Percentiles rank a stretch among this genome's conserved stretches.
These are phyloP conservation scores for Mactromeris polynyma DNA, from an alignment of 2,888 invertebrate species.

Conservation along the genomic window DNA sequence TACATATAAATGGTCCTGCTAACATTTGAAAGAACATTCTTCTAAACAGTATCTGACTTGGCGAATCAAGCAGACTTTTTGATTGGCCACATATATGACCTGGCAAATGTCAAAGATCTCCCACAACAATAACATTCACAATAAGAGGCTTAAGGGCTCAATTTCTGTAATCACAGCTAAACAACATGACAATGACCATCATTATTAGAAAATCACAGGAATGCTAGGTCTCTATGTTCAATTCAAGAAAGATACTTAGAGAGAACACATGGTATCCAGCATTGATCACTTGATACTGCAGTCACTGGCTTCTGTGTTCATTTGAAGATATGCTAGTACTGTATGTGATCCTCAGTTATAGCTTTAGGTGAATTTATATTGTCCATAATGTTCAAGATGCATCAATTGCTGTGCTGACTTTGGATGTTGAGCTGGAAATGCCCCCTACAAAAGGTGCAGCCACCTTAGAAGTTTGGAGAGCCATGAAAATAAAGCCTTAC, in stretches of 20 bases:
- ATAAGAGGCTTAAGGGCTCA: conserved; percentile 19
- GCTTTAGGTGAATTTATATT: not conserved
- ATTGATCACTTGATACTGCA: not conserved
- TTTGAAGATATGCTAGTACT: not conserved
- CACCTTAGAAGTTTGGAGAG: too few relatives aligned
- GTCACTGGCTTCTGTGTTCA: not conserved
- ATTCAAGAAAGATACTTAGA: not conserved
- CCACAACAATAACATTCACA: conserved; percentile 5
- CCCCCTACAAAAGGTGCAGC: too few relatives aligned
- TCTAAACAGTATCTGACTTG: not conserved
- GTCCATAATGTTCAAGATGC: not conserved
- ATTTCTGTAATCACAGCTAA: not conserved
- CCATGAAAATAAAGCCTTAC: not conserved
- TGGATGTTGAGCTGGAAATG: not conserved
- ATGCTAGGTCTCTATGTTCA: not conserved
- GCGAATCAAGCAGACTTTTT: not conserved
- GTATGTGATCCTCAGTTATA: not conserved
- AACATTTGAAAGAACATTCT: not conserved
- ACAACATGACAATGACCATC: not conserved
- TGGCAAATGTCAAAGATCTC: not conserved
- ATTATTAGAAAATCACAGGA: not conserved
- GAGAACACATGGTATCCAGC: not conserved
- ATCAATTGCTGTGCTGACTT: not conserved
- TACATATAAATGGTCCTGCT: not conserved
- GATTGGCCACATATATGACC: not conserved